Conservation (phyloP, 2,797 vertebrate species). For the Monodelphis domestica region DNA sequence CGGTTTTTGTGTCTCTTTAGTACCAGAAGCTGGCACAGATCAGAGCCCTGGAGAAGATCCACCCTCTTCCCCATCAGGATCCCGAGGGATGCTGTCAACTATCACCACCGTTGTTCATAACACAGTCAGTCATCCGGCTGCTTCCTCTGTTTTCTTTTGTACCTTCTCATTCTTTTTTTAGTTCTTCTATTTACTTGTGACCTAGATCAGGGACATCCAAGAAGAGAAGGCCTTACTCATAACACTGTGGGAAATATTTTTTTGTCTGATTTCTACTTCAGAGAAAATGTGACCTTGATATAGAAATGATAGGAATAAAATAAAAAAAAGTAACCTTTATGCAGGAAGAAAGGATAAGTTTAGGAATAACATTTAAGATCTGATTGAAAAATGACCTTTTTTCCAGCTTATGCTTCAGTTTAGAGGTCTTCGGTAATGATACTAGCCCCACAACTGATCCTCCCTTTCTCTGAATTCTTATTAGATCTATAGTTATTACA, state of each 20-base stretch:
- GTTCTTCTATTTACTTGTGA: constrained; percentile 62
- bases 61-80: constrained; percentile 79
- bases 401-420: not conserved
- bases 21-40: constrained; percentile 68
- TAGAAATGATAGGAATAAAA: constrained; percentile 51
- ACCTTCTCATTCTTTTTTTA: constrained; percentile 44
- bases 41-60: constrained; percentile 70
- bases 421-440: too few species aligned
- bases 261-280: constrained; percentile 45
- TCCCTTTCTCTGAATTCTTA: too few species aligned
- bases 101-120: constrained; percentile 94
- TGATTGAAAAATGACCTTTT: constrained; percentile 38
- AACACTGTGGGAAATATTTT: constrained; percentile 45
- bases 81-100: constrained; percentile 92
- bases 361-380: constrained; percentile 30
- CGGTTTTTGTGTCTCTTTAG: constrained; percentile 56
- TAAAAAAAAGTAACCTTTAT: constrained; percentile 41
- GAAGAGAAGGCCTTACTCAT: constrained; percentile 31
- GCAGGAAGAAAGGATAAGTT: constrained; percentile 50
- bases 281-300: constrained; percentile 64
- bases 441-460: too few species aligned
- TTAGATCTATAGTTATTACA: too few species aligned
- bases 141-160: constrained; percentile 11
- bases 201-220: constrained; percentile 67
- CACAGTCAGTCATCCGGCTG: constrained; percentile 89